A percentile compares a stretch with the other conserved stretches of the same genome.
Evolutionary conservation across 1,140 invertebrate genomes (phyloP).

Genomic region (Drosophila athabasca): DNA sequence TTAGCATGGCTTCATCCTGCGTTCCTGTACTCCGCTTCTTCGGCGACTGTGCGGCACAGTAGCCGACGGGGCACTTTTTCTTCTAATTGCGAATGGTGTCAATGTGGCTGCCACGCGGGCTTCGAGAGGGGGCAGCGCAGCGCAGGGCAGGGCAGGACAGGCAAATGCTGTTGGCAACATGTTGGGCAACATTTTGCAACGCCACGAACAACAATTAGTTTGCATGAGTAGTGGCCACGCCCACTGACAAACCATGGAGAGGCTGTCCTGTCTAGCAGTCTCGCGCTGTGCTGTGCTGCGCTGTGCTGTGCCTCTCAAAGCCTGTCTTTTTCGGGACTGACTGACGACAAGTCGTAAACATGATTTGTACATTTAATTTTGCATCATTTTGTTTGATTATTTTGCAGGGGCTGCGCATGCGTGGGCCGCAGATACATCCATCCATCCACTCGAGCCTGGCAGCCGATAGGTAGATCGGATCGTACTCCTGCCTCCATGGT

Average conservation of each 20-base stretch:
- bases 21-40: too few relatives aligned
- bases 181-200: constrained; percentile 41
- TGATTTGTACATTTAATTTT: constrained; percentile 82
- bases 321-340: constrained; percentile 33
- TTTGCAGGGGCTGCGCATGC: constrained; percentile 41
- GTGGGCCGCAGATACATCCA: constrained; percentile 32
- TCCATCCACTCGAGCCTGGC: too few relatives aligned
- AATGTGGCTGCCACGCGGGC: constrained; percentile 40
- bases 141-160: too few relatives aligned
- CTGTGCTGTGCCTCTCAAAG: background rate
- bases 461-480: background rate
- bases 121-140: too few relatives aligned
- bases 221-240: constrained; percentile 62
- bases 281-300: background rate
- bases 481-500: constrained; percentile 39
- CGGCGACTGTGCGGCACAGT: constrained; percentile 31
- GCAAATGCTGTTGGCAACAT: constrained; percentile 9
- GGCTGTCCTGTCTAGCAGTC: constrained; percentile 14
- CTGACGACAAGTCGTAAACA: constrained; percentile 78
- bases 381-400: constrained; percentile 73
- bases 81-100: constrained; percentile 78
- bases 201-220: constrained; percentile 72
- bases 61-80: constrained; percentile 72
- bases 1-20: constrained; percentile 44
- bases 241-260: constrained; percentile 43